These are phyloP conservation scores for Hydra vulgaris DNA, from an alignment of 30 jellyfish, hydroid and myxozoan genomes.

Conservation along the genomic window DNA sequence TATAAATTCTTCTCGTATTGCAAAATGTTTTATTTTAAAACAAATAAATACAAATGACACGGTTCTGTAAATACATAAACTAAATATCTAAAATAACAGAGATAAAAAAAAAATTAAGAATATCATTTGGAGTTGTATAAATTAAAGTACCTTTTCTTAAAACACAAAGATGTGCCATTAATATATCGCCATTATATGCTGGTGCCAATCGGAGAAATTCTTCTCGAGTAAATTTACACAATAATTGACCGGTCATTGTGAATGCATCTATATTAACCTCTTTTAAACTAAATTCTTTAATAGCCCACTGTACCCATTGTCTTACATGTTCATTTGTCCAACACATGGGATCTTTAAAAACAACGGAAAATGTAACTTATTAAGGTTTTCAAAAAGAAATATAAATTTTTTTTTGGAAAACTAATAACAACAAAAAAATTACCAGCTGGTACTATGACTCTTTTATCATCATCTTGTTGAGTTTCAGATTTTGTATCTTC, in stretches of 20 bases:
- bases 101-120: background rate
- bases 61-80: background rate
- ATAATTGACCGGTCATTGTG: constrained; percentile 80
- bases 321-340: constrained; percentile 97
- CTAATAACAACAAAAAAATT: constrained; percentile 11
- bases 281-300: constrained; percentile 88
- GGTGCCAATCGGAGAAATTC: constrained; percentile 93
- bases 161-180: constrained; percentile 98
- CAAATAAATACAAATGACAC: background rate
- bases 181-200: constrained; percentile 93
- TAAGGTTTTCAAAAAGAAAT: background rate
- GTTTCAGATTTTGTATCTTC: constrained; percentile 68
- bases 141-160: constrained; percentile 66
- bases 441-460: constrained; percentile 99
- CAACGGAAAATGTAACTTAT: background rate
- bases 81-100: background rate
- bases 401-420: background rate
- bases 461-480: constrained; percentile 66
- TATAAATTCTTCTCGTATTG: background rate
- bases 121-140: background rate
- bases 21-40: background rate
- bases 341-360: constrained; percentile 74
- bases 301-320: constrained; percentile 99
- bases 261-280: constrained; percentile 78
- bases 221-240: constrained; percentile 82